A percentile compares a stretch with the other conserved stretches of the same genome.
Conservation (phyloP, 1,140 invertebrate species). For the Lepidotrigona ventralis region DNA sequence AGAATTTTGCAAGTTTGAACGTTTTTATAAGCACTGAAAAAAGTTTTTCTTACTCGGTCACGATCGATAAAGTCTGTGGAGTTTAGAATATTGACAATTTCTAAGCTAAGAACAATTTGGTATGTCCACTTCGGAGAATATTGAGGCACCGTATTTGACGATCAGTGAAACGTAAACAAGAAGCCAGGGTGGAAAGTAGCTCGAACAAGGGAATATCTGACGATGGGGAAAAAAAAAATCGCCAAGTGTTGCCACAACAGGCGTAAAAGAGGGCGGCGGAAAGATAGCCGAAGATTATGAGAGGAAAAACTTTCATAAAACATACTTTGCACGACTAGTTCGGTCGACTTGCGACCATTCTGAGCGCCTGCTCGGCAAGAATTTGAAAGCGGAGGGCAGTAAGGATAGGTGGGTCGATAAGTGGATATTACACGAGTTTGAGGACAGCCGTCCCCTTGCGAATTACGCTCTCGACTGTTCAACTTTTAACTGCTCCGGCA, state of each 20-base stretch:
- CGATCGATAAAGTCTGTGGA: too few relatives aligned
- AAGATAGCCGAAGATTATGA: slow-evolving; percentile 60
- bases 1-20: too few relatives aligned
- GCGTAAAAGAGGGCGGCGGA: neutral
- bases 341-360: slow-evolving; percentile 51
- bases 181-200: neutral
- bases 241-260: neutral
- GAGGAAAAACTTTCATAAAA: slow-evolving; percentile 67
- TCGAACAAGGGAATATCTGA: slow-evolving; percentile 1
- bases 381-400: slow-evolving; percentile 56
- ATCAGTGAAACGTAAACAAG: neutral
- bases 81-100: too few relatives aligned
- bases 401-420: slow-evolving; percentile 38
- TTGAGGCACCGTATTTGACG: neutral
- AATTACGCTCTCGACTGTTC: slow-evolving; percentile 31
- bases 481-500: slow-evolving; percentile 45
- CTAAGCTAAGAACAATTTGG: neutral
- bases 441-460: slow-evolving; percentile 28
- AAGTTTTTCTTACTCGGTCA: too few relatives aligned
- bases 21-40: too few relatives aligned
- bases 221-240: neutral
- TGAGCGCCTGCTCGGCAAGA: slow-evolving; percentile 37
- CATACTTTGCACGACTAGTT: slow-evolving; percentile 52
- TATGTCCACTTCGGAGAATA: too few relatives aligned
- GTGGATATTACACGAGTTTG: slow-evolving; percentile 65